Evolutionary conservation across 2,797 vertebrate genomes (phyloP).

Genomic region (Crax fasciolata): DNA sequence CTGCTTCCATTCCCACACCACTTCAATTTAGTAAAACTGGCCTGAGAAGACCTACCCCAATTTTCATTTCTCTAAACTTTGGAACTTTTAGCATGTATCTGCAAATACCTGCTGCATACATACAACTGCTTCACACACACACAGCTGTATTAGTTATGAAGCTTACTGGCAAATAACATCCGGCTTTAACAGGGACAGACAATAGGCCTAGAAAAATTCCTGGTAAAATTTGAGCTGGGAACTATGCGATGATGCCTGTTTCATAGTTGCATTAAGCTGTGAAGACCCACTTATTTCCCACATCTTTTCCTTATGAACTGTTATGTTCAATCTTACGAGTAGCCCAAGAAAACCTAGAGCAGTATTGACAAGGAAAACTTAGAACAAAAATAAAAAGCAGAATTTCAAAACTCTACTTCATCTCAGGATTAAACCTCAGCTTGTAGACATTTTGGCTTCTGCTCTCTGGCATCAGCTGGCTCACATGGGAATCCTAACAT

Average conservation of each 20-base stretch:
- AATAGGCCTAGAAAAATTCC: background rate
- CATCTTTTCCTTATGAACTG: background rate
- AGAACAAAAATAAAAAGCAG: background rate
- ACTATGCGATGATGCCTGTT: background rate
- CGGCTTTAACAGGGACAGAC: background rate
- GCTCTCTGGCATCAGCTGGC: background rate
- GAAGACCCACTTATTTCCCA: background rate
- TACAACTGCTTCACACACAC: background rate
- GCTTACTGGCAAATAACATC: background rate
- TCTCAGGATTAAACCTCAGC: background rate
- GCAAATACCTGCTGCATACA: background rate
- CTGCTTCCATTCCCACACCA: background rate
- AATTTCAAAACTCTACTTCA: background rate
- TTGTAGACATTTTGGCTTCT: background rate
- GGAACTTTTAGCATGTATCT: background rate
- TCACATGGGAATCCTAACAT: background rate
- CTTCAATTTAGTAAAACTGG: background rate
- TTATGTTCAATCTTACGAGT: background rate
- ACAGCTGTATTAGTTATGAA: background rate
- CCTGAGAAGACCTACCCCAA: background rate
- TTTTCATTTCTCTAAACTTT: background rate
- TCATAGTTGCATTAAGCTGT: background rate
- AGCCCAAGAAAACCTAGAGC: background rate
- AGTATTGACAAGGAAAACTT: background rate
- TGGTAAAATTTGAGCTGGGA: background rate